Evolutionary conservation across 1,140 invertebrate species (phyloP).

Genomic region (Paraescarpia echinospica): DNA sequence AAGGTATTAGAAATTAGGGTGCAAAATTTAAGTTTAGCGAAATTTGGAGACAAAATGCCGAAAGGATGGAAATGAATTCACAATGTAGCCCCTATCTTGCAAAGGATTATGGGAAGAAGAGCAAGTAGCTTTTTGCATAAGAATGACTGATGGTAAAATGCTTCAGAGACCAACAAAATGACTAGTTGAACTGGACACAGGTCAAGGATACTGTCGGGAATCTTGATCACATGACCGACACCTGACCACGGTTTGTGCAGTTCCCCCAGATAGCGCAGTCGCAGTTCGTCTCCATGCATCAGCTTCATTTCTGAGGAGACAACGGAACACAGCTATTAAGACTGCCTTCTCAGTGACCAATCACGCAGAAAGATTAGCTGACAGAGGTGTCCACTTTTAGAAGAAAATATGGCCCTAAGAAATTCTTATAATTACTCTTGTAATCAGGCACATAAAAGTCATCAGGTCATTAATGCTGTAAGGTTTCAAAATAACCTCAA

Average conservation of each 20-base stretch:
- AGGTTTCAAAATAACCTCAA: no score
- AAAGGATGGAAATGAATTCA: no score
- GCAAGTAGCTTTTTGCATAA: no score
- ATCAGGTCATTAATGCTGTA: no score
- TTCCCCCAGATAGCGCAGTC: conserved; percentile 91
- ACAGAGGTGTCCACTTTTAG: neutral
- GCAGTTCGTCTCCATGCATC: conserved; percentile 99
- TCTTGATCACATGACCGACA: conserved; percentile 95
- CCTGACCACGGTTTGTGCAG: conserved; percentile 88
- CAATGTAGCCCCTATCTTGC: no score
- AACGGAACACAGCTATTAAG: conserved; percentile 24
- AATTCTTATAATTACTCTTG: neutral
- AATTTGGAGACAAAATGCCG: no score
- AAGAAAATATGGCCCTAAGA: neutral
- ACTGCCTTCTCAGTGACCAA: neutral
- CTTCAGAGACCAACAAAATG: no score
- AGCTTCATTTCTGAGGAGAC: conserved; percentile 82
- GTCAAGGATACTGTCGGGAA: conserved; percentile 79
- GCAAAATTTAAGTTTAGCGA: neutral
- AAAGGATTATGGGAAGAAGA: neutral
- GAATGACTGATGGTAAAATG: no score
- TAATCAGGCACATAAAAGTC: neutral
- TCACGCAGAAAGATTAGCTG: neutral
- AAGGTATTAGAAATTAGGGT: neutral
- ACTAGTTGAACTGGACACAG: conserved; percentile 3